Conservation (phyloP, 2,888 invertebrate genomes). For the Acrobeloides nanus region DNA sequence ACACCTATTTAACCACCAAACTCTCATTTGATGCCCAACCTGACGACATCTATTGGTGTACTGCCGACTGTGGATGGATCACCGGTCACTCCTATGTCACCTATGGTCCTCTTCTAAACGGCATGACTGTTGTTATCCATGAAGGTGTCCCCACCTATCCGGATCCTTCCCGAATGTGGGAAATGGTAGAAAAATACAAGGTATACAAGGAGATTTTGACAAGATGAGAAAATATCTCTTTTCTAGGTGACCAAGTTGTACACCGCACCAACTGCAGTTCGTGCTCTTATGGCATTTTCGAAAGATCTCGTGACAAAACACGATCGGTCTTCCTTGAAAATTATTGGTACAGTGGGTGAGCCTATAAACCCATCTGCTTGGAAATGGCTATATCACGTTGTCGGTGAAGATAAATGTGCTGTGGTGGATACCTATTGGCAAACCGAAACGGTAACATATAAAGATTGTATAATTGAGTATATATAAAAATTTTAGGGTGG, state of each 20-base stretch:
- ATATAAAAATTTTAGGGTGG: constrained; percentile 64
- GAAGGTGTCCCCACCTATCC: constrained; percentile 96
- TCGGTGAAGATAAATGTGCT: constrained; percentile 62
- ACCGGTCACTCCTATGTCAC: constrained; percentile 67
- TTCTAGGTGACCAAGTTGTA: constrained; percentile 76
- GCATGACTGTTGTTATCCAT: constrained; percentile 78
- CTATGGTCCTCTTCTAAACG: constrained; percentile 88
- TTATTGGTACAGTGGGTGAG: constrained; percentile 94
- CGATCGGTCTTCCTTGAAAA: constrained; percentile 63
- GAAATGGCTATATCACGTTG: constrained; percentile 51
- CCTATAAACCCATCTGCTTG: constrained; percentile 83
- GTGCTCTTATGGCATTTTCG: constrained; percentile 89
- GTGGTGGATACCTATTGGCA: constrained; percentile 97
- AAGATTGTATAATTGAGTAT: constrained; percentile 9
- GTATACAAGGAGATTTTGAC: constrained; percentile 10
- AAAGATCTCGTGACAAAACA: constrained; percentile 72
- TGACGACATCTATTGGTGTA: constrained; percentile 69
- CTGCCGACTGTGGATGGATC: constrained; percentile 80
- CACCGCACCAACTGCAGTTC: constrained; percentile 93
- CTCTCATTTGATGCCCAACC: constrained; percentile 68
- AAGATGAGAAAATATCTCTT: background rate
- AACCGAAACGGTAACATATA: constrained; percentile 71
- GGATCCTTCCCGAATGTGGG: constrained; percentile 85
- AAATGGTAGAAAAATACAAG: constrained; percentile 81
- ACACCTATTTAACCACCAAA: constrained; percentile 81